Base-by-base conservation (phyloP, 2,888 invertebrate genomes). In the Rutpela maculata region DNA sequence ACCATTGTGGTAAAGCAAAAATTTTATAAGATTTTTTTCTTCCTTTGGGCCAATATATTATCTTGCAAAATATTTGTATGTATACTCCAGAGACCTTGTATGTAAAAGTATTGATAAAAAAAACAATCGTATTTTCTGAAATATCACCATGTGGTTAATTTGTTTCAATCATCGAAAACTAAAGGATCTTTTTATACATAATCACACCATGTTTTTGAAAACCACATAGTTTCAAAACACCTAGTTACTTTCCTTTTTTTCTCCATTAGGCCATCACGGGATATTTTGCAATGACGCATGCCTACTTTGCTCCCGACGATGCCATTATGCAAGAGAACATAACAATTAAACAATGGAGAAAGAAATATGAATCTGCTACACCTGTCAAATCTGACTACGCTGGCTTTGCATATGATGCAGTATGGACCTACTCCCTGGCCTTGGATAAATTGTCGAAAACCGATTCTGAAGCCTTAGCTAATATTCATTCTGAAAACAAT, bases 341-440 rank as follows among this genome's bases (percentile, higher is more conserved):
- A 19, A 93, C 94, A 0, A 93, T 96, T 0, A 88, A 90, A 0
- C 87, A 93, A 77, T 96, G 95, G 95, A 90, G 91, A 79, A 76
- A 89, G 11, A 86, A 89, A 1, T 93, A 93, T 83, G 75, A n/a
- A 9, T 83, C 87, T n/a, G 84, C 86, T n/a, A 84, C 86, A 22
- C 87, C 88, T 9, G 19, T 19, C 0, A 19, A 50, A 10, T 94
- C 94, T 0, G 91, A 92, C 81, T 95, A 95, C 87, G 94, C 94
- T 0, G 94, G 95, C 0, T 96, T 93, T 86, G 94, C 95, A 0
- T 96, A 96, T 85, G 96, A 96, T 88, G 95, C 95, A 0, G 94
- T 96, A 69, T 96, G 96, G 96, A 93, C 93, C 0, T 96, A 94
- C 88, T 96, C 95, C 4, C 89, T 92, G 55, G 95, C 95, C 0